Evolutionary conservation across 2,113 vertebrate species (phyloP), one percentile per base, ranked within the genome.

Genomic region (Anoura caudifer): DNA sequence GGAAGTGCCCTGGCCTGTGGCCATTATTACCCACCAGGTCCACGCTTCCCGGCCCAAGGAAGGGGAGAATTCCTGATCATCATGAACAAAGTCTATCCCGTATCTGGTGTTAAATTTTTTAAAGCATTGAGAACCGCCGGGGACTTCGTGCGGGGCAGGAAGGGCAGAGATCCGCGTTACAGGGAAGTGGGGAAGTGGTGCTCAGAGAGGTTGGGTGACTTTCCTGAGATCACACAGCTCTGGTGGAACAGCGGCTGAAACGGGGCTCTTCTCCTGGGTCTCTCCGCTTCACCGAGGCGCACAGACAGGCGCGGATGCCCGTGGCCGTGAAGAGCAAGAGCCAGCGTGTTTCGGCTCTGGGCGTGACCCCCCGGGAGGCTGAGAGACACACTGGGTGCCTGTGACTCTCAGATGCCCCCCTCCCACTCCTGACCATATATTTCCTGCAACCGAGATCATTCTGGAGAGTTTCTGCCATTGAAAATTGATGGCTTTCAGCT

Each of bases 251-350:
- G 2, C 5, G 52, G 5, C 16, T 5, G 0, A 14, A n/a, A 61
- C 4, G 2, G 0, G 14, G 4, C 33, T 20, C 59, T 65, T n/a
- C 5, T 15, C 0, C 33, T 1, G 5, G 3, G 50, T 47, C 33
- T 9, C 6, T 36, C 9, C 5, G 10, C 43, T 28, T 16, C n/a
- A 4, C 13, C 7, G 36, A 73, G n/a, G 33, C 1, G 4, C 13
- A 3, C 45, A 20, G 1, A 3, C 45, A 20, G 1, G 4, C 4
- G 31, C 19, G 14, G 28, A 7, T 31, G 8, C 38, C 3, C 26
- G 12, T 36, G 31, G 4, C 33, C 28, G 0, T 0, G 7, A 33
- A 76, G 20, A 47, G 14, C 17, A 28, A 33, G 5, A 36, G 28
- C 0, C 7, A 20, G 36, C 52, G 41, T 0, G 0, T 36, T 69